phyloP scores from a whole-genome alignment of 2,888 invertebrate species.

The Nephrotoma flavescens region DNA sequence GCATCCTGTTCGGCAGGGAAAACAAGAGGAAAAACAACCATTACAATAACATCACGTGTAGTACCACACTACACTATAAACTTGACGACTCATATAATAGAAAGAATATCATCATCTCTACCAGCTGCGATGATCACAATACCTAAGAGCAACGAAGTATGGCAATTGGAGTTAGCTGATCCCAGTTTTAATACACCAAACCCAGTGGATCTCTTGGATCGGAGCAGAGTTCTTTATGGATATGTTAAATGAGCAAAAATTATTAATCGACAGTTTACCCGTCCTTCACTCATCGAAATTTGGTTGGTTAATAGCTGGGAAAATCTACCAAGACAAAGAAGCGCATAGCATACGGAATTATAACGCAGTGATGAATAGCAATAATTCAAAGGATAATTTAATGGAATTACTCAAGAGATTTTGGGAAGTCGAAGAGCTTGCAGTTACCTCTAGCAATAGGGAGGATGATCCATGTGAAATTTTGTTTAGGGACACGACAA shows the following conservation, averaged over 20 bases:
- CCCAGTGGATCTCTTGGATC: not conserved
- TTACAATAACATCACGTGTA: no score
- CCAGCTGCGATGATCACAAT: no score
- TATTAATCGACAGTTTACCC: no score
- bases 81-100: not conserved
- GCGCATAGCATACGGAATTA: not conserved
- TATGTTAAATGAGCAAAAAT: not conserved
- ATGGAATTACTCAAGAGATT: not conserved
- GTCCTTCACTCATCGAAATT: not conserved
- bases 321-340: not conserved
- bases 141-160: no score
- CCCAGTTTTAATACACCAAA: not conserved
- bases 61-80: not conserved
- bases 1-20: not conserved
- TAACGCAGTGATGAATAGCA: not conserved
- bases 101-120: not conserved
- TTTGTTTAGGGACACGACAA: not conserved
- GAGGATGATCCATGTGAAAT: no score
- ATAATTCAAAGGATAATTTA: not conserved
- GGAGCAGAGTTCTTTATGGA: not conserved
- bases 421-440: not conserved
- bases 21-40: no score
- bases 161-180: no score
- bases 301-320: not conserved
- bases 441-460: not conserved